Evolutionary conservation across 53 echinoderm and acorn worm species (phyloP), one percentile per base, ranked within the genome.

Genomic region (Antedon mediterranea): DNA sequence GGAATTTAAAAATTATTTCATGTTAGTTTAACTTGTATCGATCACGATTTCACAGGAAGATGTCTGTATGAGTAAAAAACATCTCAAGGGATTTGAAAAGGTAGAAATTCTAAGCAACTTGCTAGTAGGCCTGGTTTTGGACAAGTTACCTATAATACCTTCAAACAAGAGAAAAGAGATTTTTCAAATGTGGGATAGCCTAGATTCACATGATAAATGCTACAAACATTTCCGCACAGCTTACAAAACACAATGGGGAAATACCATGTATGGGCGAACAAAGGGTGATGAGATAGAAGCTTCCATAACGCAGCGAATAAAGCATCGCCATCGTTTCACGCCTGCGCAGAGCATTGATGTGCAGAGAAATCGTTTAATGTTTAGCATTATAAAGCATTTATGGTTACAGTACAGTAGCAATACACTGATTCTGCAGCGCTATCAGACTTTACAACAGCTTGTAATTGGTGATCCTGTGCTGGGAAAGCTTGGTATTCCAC

Each of bases 201-300:
- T 86, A 0, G 74, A 86, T 0, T 72, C 72, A 14, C 82, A 86
- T 43, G 86, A 81, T 44, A 81, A 78, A 32, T 74, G 34, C 30
- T 44, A 70, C 30, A 28, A 81, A 31, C 43, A 71, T 18, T 79
- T 75, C 34, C 71, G 78, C 43, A 76, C 78, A 18, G 33, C 75
- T 7, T 82, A 83, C 75, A 75, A 77, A 33, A 29, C 79, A 15
- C 79, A 78, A 32, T 84, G 84, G 81, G 82, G 82, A 32, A 84
- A 81, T 74, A 76, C 81, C 34, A 74, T 84, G 31, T 81, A 81
- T 78, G 81, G 84, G 2, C 81, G 84, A 3, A 87, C 84, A 0
- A 78, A 88, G 43, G 71, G 88, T 30, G 88, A 88, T 32, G 43
- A 13, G 7, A n/a, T 73, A 30, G 70, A 73, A 28, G 79, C 74